A percentile compares a stretch with the other conserved stretches of the same genome.
These are phyloP conservation scores for Saccopteryx leptura DNA, from an alignment of 2,113 vertebrate species.

Conservation along the genomic window DNA sequence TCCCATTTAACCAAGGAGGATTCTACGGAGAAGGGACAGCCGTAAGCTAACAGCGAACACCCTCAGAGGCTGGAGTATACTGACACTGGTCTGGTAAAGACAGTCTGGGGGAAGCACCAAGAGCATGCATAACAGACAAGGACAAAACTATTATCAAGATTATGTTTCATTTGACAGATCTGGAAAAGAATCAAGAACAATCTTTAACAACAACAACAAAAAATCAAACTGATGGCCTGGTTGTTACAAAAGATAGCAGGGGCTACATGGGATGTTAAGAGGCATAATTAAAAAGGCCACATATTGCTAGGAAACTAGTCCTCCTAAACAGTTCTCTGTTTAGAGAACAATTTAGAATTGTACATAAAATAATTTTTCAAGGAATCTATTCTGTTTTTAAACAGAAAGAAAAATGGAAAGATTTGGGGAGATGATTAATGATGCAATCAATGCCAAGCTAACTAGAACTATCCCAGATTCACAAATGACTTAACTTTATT, in stretches of 20 bases:
- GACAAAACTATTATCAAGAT: not conserved
- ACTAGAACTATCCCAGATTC: slow-evolving; percentile 45
- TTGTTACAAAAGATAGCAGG: not conserved
- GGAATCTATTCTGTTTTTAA: slow-evolving; percentile 51
- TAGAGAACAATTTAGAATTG: slow-evolving; percentile 22
- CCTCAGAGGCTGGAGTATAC: not conserved
- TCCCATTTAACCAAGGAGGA: not conserved
- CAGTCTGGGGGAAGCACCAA: not conserved
- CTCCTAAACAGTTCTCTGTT: slow-evolving; percentile 26
- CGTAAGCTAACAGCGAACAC: not conserved
- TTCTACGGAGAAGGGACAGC: not conserved
- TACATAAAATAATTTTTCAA: not conserved
- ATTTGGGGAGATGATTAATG: slow-evolving; percentile 43
- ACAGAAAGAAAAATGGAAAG: not conserved
- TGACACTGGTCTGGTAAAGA: not conserved
- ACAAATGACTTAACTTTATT: not conserved
- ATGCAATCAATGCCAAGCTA: slow-evolving; percentile 10
- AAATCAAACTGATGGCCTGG: not conserved
- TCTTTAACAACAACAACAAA: not conserved
- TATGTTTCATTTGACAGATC: not conserved
- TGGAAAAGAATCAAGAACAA: not conserved
- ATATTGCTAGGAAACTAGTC: not conserved
- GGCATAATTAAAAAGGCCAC: not conserved
- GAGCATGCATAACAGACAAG: not conserved
- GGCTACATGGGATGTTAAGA: not conserved